phyloP scores from a whole-genome alignment of 2,113 vertebrate genomes.

The Thunnus thynnus region DNA sequence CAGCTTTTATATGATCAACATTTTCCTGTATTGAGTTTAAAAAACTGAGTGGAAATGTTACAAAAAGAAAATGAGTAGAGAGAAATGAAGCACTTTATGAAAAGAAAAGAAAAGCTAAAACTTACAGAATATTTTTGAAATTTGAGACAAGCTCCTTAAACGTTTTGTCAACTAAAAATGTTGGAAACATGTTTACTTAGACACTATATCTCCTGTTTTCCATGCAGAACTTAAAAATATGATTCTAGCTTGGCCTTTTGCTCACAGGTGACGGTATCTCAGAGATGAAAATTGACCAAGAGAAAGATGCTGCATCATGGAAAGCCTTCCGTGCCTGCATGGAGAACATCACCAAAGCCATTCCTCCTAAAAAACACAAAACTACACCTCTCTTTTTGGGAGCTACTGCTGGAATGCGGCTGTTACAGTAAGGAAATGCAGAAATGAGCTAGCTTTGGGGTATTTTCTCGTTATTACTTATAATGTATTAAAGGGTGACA shows the following conservation, averaged over 20 bases:
- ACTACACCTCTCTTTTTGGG: constrained; percentile 90
- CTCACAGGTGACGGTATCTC: constrained; percentile 90
- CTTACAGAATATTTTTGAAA: background rate
- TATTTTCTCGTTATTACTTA: background rate
- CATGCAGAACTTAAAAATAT: background rate
- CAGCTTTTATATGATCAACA: background rate
- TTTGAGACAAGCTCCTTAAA: background rate
- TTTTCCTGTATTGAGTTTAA: too few relatives aligned
- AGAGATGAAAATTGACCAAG: constrained; percentile 82
- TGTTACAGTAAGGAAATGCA: constrained; percentile 88
- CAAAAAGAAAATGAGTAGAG: background rate
- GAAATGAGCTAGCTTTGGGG: background rate
- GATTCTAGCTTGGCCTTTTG: constrained; percentile 6
- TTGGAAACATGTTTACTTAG: background rate
- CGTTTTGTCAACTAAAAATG: background rate
- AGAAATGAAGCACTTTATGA: background rate
- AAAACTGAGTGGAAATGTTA: background rate
- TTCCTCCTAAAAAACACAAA: constrained; percentile 86
- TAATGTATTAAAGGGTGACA: background rate
- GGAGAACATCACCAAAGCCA: constrained; percentile 74
- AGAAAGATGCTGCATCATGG: constrained; percentile 75
- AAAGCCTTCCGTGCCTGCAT: constrained; percentile 86
- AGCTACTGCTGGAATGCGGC: constrained; percentile 97
- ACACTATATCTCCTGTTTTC: background rate
- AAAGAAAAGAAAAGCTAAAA: background rate